A percentile compares a stretch with the other conserved stretches of the same genome.
Evolutionary conservation across 37 sponge, comb jelly and placozoan species (phyloP).

Genomic region (Oscarella lobularis): DNA sequence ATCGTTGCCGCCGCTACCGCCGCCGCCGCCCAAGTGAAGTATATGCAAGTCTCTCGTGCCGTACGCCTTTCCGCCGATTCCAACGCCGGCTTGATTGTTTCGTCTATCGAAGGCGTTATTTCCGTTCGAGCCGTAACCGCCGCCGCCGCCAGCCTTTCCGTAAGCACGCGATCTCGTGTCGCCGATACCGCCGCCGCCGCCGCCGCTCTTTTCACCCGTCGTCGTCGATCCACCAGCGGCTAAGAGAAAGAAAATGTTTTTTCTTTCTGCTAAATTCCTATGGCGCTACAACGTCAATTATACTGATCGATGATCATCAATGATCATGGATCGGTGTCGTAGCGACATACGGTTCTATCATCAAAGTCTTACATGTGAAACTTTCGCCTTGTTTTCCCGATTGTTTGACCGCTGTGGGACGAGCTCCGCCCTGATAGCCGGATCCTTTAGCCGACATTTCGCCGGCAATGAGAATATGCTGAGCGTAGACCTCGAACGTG

Average conservation of each 20-base stretch:
- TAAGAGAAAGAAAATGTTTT: neutral
- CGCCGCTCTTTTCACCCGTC: neutral
- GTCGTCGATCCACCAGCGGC: neutral
- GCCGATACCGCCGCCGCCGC: neutral
- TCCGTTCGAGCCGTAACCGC: neutral
- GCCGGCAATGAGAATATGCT: neutral
- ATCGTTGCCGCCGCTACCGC: slow-evolving; percentile 9
- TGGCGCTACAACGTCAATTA: no score
- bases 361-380: neutral
- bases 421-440: neutral
- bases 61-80: neutral
- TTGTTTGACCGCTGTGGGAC: neutral
- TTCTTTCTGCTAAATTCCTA: no score
- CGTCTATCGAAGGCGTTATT: neutral
- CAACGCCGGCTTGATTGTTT: neutral
- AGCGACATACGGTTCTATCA: no score
- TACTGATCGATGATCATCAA: no score
- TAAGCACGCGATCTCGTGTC: neutral
- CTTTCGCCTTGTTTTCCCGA: neutral
- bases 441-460: neutral
- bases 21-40: neutral
- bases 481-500: neutral
- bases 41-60: neutral
- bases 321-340: no score
- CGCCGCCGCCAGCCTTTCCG: slow-evolving; percentile 2